phyloP scores from a whole-genome alignment of 2,113 vertebrate genomes.

The Varanus komodoensis region DNA sequence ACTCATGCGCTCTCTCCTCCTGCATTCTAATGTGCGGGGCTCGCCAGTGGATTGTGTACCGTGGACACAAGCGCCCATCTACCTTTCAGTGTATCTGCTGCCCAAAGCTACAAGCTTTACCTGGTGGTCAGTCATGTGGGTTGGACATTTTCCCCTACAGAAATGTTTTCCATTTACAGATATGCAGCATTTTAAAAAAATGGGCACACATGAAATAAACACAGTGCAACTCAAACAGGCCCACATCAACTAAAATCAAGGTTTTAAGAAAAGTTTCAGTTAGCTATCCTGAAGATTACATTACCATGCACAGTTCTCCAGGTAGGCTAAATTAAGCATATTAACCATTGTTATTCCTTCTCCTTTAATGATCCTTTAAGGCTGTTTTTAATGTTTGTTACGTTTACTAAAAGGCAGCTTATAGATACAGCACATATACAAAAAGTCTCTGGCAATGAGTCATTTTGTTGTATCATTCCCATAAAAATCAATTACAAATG shows the following conservation, averaged over 20 bases:
- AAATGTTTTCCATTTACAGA: no score
- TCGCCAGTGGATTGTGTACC: background rate
- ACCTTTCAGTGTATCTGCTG: background rate
- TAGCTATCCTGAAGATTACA: background rate
- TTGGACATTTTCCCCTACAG: no score
- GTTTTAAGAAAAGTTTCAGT: background rate
- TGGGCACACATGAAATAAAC: background rate
- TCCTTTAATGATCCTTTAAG: background rate
- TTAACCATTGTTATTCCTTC: background rate
- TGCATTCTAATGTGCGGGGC: conserved; percentile 41
- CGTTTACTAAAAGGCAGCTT: no score
- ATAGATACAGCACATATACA: no score
- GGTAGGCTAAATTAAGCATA: background rate
- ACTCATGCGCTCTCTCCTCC: conserved; percentile 48
- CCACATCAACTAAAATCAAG: background rate
- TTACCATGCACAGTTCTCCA: background rate
- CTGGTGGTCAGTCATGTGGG: no score
- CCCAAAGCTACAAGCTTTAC: background rate
- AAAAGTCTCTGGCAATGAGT: no score
- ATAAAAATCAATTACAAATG: no score
- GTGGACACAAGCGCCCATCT: background rate
- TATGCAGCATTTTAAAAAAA: background rate
- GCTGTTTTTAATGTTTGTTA: no score
- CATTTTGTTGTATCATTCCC: no score
- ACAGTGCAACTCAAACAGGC: background rate